Percentiles rank a stretch among this genome's conserved stretches.
Evolutionary conservation across 2,888 invertebrate genomes (phyloP).

Genomic region (Sylvicola fuscatus): DNA sequence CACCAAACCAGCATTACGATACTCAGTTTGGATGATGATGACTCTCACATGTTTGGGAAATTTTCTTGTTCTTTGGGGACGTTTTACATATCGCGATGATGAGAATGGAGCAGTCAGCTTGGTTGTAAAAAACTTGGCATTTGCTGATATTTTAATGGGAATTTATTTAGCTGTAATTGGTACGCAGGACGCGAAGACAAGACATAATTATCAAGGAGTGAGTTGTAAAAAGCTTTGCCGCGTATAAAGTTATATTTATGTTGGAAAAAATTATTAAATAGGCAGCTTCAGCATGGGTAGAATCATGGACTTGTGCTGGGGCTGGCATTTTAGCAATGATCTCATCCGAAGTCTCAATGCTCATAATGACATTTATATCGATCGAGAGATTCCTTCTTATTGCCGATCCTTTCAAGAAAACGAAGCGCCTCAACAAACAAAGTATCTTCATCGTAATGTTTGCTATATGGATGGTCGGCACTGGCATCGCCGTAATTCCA

Average conservation of each 20-base stretch:
- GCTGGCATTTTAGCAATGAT: slow-evolving; percentile 41
- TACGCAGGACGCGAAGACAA: slow-evolving; percentile 33
- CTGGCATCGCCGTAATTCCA: slow-evolving; percentile 40
- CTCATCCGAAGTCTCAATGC: slow-evolving; percentile 46
- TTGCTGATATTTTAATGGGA: slow-evolving; percentile 47
- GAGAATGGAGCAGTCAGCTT: slow-evolving; percentile 40
- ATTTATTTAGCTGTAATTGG: slow-evolving; percentile 41
- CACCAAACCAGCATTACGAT: slow-evolving; percentile 32
- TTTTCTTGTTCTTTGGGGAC: slow-evolving; percentile 36
- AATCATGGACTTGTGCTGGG: slow-evolving; percentile 39
- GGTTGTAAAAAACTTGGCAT: slow-evolving; percentile 41
- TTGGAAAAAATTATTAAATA: too few species aligned
- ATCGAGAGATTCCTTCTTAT: slow-evolving; percentile 44
- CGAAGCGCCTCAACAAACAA: slow-evolving; percentile 30
- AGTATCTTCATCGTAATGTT: slow-evolving; percentile 30
- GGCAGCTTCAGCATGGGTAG: slow-evolving; percentile 38
- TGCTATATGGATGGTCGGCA: slow-evolving; percentile 37
- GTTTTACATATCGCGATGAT: slow-evolving; percentile 35
- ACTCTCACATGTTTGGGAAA: slow-evolving; percentile 38
- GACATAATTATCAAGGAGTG: slow-evolving; percentile 23
- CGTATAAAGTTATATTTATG: too few species aligned
- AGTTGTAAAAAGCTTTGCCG: too few species aligned
- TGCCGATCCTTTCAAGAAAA: slow-evolving; percentile 34
- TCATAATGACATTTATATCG: slow-evolving; percentile 47
- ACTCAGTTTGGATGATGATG: slow-evolving; percentile 40